Evolutionary conservation across 2,113 vertebrate genomes (phyloP).

Genomic region (Rissa tridactyla): DNA sequence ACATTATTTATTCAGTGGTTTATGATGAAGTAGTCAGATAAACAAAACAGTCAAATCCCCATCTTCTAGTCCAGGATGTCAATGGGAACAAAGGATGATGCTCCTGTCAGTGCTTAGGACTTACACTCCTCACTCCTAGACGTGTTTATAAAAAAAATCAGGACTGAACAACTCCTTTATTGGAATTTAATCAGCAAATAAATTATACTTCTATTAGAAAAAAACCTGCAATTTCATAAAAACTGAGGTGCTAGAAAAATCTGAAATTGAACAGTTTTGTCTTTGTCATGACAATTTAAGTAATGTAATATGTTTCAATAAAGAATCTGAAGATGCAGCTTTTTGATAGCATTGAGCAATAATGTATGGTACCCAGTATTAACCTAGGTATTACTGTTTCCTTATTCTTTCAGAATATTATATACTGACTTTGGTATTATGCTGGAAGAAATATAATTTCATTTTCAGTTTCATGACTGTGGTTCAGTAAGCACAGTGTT

Average conservation of each 20-base stretch:
- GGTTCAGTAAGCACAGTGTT: conserved; percentile 30
- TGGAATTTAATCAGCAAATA: conserved; percentile 45
- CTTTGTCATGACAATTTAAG: conserved; percentile 40
- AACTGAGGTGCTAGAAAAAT: conserved; percentile 4
- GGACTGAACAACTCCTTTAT: not conserved
- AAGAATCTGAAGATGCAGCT: conserved; percentile 18
- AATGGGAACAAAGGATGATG: not conserved
- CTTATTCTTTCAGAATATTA: conserved; percentile 32
- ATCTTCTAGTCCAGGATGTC: not conserved
- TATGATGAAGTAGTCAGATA: conserved; percentile 11
- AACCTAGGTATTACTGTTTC: conserved; percentile 20
- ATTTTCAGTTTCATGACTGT: conserved; percentile 25
- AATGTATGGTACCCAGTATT: not conserved
- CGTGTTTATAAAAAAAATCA: not conserved
- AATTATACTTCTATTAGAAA: not conserved
- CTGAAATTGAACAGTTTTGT: conserved; percentile 49
- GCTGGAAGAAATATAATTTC: conserved; percentile 24
- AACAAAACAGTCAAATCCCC: not conserved
- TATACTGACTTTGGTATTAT: conserved; percentile 2
- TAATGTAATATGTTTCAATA: conserved; percentile 49
- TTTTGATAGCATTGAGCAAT: conserved; percentile 29
- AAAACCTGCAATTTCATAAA: conserved; percentile 22
- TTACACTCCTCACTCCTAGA: not conserved
- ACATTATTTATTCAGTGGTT: not conserved
- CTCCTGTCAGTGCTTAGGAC: not conserved